Percentiles rank a stretch among this genome's conserved stretches.
phyloP scores from a whole-genome alignment of 2,113 vertebrate genomes.

The Heterotis niloticus region DNA sequence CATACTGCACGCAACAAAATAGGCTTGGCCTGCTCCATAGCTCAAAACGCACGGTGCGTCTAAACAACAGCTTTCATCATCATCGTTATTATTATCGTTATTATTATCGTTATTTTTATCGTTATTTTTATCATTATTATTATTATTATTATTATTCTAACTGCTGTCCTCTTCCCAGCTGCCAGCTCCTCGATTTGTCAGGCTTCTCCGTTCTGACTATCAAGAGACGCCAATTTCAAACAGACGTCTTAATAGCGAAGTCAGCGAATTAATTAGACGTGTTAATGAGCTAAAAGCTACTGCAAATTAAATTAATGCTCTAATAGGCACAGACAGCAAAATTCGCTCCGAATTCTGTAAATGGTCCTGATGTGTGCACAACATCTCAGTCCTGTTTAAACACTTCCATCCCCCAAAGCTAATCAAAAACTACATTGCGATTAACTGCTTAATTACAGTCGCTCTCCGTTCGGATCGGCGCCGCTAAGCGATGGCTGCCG shows the following conservation, averaged over 20 bases:
- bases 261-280: conserved; percentile 99
- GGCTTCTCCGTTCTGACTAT: conserved; percentile 98
- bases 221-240: conserved; percentile 99
- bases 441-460: conserved; percentile 99
- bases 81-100: too few species aligned
- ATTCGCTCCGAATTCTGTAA: conserved; percentile 99
- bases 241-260: conserved; percentile 99
- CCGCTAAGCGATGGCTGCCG: conserved; percentile 80
- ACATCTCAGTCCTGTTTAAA: conserved; percentile 95
- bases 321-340: conserved; percentile 99
- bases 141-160: too few species aligned
- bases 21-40: too few species aligned
- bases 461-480: conserved; percentile 70
- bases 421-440: conserved; percentile 98
- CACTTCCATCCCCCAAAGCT: conserved; percentile 99
- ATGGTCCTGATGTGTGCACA: conserved; percentile 99
- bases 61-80: too few species aligned
- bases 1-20: too few species aligned
- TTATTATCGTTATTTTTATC: too few species aligned
- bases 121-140: too few species aligned
- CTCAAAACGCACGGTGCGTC: too few species aligned
- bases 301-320: conserved; percentile 99
- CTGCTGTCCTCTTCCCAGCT: conserved; percentile 59
- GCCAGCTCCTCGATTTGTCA: conserved; percentile 84
- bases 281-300: conserved; percentile 99